Conservation (phyloP, 2,113 vertebrate genomes). For the Ceuthmochares aereus region DNA sequence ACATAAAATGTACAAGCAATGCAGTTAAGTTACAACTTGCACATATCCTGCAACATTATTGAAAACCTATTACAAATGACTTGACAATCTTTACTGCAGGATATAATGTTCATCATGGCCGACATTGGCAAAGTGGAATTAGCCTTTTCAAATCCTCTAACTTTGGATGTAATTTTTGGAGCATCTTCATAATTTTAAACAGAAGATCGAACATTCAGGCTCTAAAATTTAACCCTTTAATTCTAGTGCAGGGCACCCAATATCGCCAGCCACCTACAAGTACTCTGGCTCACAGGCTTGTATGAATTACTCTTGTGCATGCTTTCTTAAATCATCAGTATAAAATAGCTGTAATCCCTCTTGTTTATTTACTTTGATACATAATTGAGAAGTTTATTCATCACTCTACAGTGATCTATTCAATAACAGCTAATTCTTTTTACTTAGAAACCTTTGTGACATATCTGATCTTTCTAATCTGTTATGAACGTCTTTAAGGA, state of each 20-base stretch:
- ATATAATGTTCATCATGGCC: neutral
- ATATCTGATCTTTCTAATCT: conserved; percentile 39
- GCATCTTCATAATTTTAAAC: neutral
- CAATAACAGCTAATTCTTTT: conserved; percentile 8
- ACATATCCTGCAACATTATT: neutral
- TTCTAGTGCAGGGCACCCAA: neutral
- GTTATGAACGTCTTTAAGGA: conserved; percentile 46
- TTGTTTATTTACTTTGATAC: neutral
- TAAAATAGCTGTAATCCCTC: neutral
- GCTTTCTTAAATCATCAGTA: neutral
- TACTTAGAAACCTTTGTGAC: neutral
- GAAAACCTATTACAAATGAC: neutral
- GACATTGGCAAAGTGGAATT: neutral
- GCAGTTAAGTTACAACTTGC: neutral
- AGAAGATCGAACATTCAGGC: neutral
- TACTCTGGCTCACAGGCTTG: neutral
- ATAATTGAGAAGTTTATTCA: neutral
- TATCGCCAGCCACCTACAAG: neutral
- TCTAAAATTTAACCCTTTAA: neutral
- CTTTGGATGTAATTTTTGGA: neutral
- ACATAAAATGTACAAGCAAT: neutral
- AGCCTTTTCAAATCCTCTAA: neutral
- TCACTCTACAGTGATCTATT: neutral
- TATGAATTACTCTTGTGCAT: neutral
- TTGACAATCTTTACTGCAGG: neutral